Evolutionary conservation across 1,140 invertebrate genomes (phyloP).

Genomic region (fruit fly (Drosophila melanogaster)): DNA sequence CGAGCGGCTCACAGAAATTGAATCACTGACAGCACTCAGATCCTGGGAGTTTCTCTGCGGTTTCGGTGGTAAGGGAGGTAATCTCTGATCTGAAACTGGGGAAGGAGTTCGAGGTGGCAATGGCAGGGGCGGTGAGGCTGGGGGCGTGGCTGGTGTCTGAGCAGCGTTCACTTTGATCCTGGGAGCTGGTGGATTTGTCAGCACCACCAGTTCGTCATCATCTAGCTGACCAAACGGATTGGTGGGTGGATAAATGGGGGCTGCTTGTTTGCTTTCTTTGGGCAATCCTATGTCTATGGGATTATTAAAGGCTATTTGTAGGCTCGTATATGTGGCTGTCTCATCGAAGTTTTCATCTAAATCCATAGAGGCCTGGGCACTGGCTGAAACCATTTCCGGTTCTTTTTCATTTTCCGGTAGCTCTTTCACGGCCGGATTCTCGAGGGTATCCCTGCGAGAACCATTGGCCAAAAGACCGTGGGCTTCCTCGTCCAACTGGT

Average conservation of each 20-base stretch:
- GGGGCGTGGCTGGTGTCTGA: constrained; percentile 68
- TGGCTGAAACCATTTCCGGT: constrained; percentile 43
- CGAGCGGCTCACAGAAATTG: constrained; percentile 57
- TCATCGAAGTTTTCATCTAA: constrained; percentile 89
- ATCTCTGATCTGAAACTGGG: constrained; percentile 62
- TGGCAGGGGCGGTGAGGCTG: constrained; percentile 60
- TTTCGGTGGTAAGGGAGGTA: constrained; percentile 75
- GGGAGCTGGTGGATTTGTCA: constrained; percentile 84
- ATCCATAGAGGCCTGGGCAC: constrained; percentile 84
- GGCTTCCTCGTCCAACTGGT: constrained; percentile 79
- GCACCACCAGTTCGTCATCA: constrained; percentile 70
- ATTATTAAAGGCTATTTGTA: constrained; percentile 94
- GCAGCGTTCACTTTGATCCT: constrained; percentile 75
- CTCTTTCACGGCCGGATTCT: constrained; percentile 76
- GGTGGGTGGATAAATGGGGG: constrained; percentile 37
- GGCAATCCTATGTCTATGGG: constrained; percentile 85
- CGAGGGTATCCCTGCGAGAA: constrained; percentile 85
- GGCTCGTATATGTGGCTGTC: constrained; percentile 91
- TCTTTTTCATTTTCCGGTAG: constrained; percentile 53
- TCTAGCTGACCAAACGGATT: constrained; percentile 70
- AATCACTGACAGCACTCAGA: constrained; percentile 55
- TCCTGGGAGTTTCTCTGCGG: constrained; percentile 70
- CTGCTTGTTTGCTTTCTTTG: constrained; percentile 6
- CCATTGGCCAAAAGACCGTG: constrained; percentile 87
- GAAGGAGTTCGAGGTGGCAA: constrained; percentile 74